Conservation (phyloP, 2,113 vertebrate genomes). For the Trematocara nigrifrons region DNA sequence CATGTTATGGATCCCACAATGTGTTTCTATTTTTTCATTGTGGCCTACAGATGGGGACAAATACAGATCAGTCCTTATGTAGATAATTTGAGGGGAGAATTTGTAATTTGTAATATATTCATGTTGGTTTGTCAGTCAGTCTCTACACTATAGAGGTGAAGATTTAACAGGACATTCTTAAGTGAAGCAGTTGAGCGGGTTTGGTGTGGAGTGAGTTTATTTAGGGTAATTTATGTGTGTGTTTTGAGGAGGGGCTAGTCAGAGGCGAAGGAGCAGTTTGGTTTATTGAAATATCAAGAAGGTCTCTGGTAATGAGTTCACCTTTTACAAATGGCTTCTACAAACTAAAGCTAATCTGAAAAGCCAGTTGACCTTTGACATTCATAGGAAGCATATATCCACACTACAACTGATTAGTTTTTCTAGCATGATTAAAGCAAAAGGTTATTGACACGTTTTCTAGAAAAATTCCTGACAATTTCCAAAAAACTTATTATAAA, state of each 20-base stretch:
- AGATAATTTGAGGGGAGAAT: neutral
- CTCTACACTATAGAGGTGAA: neutral
- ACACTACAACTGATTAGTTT: neutral
- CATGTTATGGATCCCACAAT: neutral
- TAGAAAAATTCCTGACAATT: neutral
- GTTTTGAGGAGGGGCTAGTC: neutral
- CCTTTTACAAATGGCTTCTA: neutral
- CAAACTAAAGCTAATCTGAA: neutral
- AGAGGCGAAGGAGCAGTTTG: neutral
- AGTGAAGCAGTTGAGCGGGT: neutral
- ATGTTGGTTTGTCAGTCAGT: neutral
- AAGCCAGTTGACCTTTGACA: neutral
- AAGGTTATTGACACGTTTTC: neutral
- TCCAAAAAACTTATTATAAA: neutral
- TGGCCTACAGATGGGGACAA: neutral
- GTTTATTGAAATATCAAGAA: constrained; percentile 1
- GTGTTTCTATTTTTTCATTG: neutral
- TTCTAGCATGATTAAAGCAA: neutral
- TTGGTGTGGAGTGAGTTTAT: neutral
- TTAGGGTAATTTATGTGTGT: neutral
- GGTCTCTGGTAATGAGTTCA: neutral
- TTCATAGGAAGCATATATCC: neutral
- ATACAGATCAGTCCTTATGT: neutral
- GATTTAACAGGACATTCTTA: neutral
- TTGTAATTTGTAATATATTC: neutral